phyloP scores from a whole-genome alignment of 2,888 invertebrate genomes.

The Andrena minutula region DNA sequence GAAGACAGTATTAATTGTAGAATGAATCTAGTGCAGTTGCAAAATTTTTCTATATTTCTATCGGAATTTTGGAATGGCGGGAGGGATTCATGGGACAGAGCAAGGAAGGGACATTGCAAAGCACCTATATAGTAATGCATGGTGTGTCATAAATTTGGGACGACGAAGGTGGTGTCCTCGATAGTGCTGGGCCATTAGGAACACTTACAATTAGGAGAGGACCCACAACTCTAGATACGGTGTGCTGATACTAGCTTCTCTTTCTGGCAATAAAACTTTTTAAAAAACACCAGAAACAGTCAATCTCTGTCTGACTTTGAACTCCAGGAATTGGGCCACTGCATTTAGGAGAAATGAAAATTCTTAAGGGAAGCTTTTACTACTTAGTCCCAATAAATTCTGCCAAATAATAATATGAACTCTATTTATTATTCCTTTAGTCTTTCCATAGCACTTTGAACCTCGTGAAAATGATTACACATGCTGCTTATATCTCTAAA shows the following conservation, averaged over 20 bases:
- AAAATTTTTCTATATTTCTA: neutral
- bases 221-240: neutral
- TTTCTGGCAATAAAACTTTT: slow-evolving; percentile 1
- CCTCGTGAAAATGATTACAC: neutral
- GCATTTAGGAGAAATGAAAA: neutral
- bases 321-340: neutral
- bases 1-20: no score
- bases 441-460: neutral
- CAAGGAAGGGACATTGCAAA: neutral
- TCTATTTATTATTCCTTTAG: neutral
- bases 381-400: neutral
- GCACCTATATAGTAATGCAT: neutral
- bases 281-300: neutral
- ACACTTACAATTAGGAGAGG: neutral
- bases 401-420: neutral
- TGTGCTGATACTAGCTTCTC: neutral
- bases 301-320: neutral
- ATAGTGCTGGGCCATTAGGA: neutral
- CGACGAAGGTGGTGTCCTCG: neutral
- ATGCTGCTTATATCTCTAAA: no score
- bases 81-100: neutral
- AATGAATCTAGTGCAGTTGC: neutral
- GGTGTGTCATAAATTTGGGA: neutral
- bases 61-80: neutral
- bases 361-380: neutral